These are phyloP conservation scores for Artibeus lituratus DNA, from an alignment of 2,797 vertebrate genomes.

Conservation along the genomic window DNA sequence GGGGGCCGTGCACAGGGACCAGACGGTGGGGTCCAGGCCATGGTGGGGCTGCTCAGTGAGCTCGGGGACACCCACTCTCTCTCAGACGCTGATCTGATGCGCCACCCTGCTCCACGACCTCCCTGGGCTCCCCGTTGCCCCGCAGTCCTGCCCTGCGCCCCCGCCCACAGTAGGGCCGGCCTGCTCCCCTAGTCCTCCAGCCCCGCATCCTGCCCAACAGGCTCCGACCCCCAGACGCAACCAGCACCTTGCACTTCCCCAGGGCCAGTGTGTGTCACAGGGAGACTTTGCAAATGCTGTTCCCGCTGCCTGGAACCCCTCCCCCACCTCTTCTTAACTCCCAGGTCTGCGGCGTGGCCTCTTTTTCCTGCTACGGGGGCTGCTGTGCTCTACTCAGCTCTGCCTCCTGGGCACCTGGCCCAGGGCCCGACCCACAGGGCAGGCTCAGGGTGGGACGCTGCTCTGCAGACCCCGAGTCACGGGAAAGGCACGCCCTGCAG, in stretches of 20 bases:
- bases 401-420: not conserved
- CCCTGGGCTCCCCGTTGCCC: not conserved
- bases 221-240: fast-evolving
- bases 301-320: not conserved
- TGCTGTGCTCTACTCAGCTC: not conserved
- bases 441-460: not conserved
- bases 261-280: fast-evolving
- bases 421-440: not conserved
- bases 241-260: fast-evolving
- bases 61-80: too few relatives aligned
- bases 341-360: not conserved
- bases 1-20: fast-evolving
- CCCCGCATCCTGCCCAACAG: not conserved
- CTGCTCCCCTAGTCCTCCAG: not conserved
- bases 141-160: not conserved
- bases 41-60: not conserved
- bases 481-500: constrained; percentile 35
- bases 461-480: not conserved
- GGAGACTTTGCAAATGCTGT: not conserved
- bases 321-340: not conserved
- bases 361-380: not conserved
- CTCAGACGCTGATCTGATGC: not conserved
- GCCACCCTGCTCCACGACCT: too few relatives aligned
- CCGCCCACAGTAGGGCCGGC: not conserved
- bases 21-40: fast-evolving